Percentiles rank a stretch among this genome's conserved stretches.
These are phyloP conservation scores for Leptarthrus brevirostris DNA, from an alignment of 2,888 invertebrate species.

Conservation along the genomic window DNA sequence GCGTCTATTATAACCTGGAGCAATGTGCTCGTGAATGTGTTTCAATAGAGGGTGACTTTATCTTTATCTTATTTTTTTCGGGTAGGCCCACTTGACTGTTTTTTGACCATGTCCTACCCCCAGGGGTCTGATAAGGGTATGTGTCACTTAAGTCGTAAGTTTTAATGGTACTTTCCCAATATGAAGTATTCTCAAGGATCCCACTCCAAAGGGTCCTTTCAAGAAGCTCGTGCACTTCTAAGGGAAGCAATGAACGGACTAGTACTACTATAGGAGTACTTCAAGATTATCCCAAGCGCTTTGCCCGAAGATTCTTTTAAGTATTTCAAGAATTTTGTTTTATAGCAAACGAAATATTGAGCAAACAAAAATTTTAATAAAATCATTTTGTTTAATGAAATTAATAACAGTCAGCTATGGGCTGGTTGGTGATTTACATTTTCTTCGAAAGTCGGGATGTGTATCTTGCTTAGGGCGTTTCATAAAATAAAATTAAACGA, in stretches of 20 bases:
- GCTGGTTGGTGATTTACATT: not conserved
- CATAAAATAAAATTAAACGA: not conserved
- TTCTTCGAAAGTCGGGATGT: constrained; percentile 2
- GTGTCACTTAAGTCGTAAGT: constrained; percentile 47
- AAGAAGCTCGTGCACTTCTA: not conserved
- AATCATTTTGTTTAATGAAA: constrained; percentile 25
- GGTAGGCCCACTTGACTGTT: not conserved
- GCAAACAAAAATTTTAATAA: constrained; percentile 41
- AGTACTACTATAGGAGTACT: constrained; percentile 11
- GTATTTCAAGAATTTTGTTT: not conserved
- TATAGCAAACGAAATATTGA: constrained; percentile 13
- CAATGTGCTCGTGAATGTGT: constrained; percentile 25
- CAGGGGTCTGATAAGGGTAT: constrained; percentile 26
- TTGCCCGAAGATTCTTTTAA: not conserved
- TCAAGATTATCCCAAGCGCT: constrained; percentile 1
- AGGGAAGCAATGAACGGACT: constrained; percentile 32
- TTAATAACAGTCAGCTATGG: not conserved
- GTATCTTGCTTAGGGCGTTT: constrained; percentile 2
- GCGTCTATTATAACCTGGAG: constrained; percentile 24
- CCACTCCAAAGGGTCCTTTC: constrained; percentile 3
- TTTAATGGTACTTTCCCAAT: constrained; percentile 36
- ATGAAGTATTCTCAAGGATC: constrained; percentile 17
- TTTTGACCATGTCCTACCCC: constrained; percentile 27
- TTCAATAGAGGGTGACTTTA: not conserved
- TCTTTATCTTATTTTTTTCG: not conserved